Conservation (phyloP, 2,113 vertebrate species). For the Martes martes region DNA sequence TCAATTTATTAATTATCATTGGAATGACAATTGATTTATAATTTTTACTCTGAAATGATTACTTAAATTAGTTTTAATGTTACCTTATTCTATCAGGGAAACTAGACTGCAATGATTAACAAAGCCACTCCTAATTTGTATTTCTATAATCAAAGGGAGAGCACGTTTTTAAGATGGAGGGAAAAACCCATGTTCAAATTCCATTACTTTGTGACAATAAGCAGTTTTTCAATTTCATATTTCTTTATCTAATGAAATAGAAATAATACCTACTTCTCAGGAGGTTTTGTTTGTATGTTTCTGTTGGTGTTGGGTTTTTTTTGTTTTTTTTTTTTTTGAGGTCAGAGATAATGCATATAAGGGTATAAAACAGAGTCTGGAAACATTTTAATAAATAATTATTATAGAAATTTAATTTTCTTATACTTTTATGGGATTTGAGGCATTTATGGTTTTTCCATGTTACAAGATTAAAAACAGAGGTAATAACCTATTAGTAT, state of each 20-base stretch:
- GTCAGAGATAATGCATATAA: background rate
- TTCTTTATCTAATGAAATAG: background rate
- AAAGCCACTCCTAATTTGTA: background rate
- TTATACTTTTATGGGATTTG: background rate
- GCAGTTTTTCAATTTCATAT: background rate
- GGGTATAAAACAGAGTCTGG: background rate
- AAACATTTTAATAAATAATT: background rate
- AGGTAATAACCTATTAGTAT: background rate
- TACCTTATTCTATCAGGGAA: background rate
- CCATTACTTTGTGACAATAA: background rate
- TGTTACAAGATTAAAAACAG: conserved; percentile 13
- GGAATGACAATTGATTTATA: background rate
- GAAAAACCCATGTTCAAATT: background rate
- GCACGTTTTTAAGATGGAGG: background rate
- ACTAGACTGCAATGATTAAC: background rate
- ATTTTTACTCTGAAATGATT: background rate
- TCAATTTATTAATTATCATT: background rate
- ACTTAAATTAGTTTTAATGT: background rate
- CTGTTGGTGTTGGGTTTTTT: background rate
- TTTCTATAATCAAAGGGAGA: background rate
- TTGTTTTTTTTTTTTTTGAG: background rate
- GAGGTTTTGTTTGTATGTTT: background rate
- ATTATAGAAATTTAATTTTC: conserved; percentile 7
- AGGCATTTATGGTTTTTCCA: background rate
- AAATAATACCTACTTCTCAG: background rate